Base-by-base conservation (phyloP, 2,888 invertebrate genomes). In the Mythimna lalbum region DNA sequence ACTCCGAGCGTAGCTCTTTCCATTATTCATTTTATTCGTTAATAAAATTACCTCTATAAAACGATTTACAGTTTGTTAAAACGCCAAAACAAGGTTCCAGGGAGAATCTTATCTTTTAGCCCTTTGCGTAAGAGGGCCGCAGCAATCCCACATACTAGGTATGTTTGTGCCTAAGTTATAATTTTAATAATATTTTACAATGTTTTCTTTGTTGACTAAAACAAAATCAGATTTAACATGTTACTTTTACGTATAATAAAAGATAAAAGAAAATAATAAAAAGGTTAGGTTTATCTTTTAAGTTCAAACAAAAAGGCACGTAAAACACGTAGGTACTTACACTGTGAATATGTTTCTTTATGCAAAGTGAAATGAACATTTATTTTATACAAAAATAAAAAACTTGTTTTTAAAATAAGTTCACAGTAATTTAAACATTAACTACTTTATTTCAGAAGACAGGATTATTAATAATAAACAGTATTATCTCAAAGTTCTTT, bases 241-340 rank as follows among this genome's bases (percentile, higher is more conserved):
- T 49, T 49, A n/a, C 47, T n/a, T 49, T 21, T 50, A 21, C 21
- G 3, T 50, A 50, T 10, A 4, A 49, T n/a, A 49, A n/a, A 50
- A 21, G n/a, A 49, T n/a, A 49, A 49, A 49, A 47, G 47, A 47
- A 47, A 49, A 50, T 1, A 21, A 21, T 50, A 50, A 7, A 50
- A 21, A 0, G 50, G 12, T 50, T 21, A 50, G 9, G 3, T 21
- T 50, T 21, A 21, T n/a, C 6, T 56, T 56, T 69, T 17, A 5
- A 47, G 36, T 56, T 49, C 14, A 72, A 56, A 70, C 43, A 21
- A 71, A 56, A 56, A 39, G 7, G 10, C 14, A 31, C 23, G n/a
- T 12, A 36, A 49, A 31, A 49, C 14, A 65, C 6, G 17, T 23
- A 14, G 27, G 27, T 27, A 27, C 7, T 12, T 56, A 36, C 21